Percentiles rank a stretch among this genome's conserved stretches.
These are phyloP conservation scores for Diaphora mendica DNA, from an alignment of 2,888 invertebrate species.

Conservation along the genomic window DNA sequence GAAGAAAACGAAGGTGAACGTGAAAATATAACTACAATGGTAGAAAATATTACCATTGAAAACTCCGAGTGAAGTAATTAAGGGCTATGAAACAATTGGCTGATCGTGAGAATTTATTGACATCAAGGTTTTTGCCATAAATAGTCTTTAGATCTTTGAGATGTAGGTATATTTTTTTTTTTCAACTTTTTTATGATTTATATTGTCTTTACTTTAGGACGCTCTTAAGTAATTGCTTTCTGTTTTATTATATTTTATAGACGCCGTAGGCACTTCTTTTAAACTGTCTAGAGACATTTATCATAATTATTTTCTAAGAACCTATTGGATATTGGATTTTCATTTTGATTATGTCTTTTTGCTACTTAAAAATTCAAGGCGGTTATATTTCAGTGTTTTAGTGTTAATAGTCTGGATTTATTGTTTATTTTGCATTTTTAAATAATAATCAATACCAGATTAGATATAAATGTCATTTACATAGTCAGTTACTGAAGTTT, in stretches of 20 bases:
- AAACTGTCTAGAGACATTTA: neutral
- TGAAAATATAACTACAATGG: slow-evolving; percentile 47
- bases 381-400: neutral
- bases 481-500: neutral
- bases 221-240: neutral
- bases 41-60: slow-evolving; percentile 50
- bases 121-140: slow-evolving; percentile 18
- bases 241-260: neutral
- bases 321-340: neutral
- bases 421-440: neutral
- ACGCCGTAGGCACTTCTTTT: neutral
- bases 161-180: slow-evolving; percentile 33
- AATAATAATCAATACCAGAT: neutral
- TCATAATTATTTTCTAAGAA: neutral
- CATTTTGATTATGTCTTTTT: neutral
- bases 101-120: slow-evolving; percentile 15
- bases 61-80: slow-evolving; percentile 28
- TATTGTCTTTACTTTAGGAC: neutral
- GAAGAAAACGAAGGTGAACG: slow-evolving; percentile 28
- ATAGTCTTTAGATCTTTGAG: slow-evolving; percentile 18
- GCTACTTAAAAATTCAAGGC: neutral
- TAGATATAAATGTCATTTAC: neutral
- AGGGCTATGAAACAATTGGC: slow-evolving; percentile 26
- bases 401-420: neutral
- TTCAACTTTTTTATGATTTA: neutral